Percentiles rank a stretch among this genome's conserved stretches.
These are phyloP conservation scores for Phacellophora camtschatica DNA, from an alignment of 30 jellyfish, hydroid and myxozoan species.

Conservation along the genomic window DNA sequence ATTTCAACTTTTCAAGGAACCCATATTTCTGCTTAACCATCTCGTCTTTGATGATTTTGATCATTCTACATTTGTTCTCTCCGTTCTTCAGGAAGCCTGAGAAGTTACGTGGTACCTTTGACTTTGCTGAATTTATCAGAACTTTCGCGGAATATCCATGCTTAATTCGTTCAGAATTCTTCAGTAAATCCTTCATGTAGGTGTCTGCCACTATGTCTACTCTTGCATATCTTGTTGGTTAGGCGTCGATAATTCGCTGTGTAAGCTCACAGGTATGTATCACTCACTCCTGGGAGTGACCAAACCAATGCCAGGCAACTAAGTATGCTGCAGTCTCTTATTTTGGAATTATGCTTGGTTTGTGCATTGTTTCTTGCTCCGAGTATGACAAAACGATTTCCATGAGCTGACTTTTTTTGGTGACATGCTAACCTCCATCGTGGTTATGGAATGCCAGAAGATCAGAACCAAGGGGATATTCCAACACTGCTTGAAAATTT, in stretches of 20 bases:
- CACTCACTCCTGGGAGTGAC: constrained; percentile 34
- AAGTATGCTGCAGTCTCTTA: constrained; percentile 38
- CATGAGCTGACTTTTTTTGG: constrained; percentile 21
- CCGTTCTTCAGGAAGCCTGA: constrained; percentile 53
- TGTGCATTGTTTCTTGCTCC: neutral
- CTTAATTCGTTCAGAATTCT: constrained; percentile 10
- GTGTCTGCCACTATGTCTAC: constrained; percentile 63
- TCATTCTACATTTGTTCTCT: constrained; percentile 39
- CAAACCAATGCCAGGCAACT: constrained; percentile 64
- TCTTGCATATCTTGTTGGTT: constrained; percentile 39
- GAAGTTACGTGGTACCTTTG: constrained; percentile 55
- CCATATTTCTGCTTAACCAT: neutral
- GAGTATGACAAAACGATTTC: constrained; percentile 38
- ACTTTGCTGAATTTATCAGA: neutral
- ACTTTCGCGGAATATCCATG: constrained; percentile 47
- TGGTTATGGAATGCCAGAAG: constrained; percentile 8
- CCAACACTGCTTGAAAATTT: constrained; percentile 15
- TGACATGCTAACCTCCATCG: neutral
- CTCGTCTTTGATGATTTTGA: constrained; percentile 27
- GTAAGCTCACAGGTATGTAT: constrained; percentile 30
- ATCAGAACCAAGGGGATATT: constrained; percentile 26
- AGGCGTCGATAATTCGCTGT: neutral
- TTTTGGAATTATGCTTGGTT: constrained; percentile 19
- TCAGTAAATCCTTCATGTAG: constrained; percentile 25
- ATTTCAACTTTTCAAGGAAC: neutral